A percentile compares a stretch with the other conserved stretches of the same genome.
Conservation (phyloP, 1,140 invertebrate species). For the Battus philenor region DNA sequence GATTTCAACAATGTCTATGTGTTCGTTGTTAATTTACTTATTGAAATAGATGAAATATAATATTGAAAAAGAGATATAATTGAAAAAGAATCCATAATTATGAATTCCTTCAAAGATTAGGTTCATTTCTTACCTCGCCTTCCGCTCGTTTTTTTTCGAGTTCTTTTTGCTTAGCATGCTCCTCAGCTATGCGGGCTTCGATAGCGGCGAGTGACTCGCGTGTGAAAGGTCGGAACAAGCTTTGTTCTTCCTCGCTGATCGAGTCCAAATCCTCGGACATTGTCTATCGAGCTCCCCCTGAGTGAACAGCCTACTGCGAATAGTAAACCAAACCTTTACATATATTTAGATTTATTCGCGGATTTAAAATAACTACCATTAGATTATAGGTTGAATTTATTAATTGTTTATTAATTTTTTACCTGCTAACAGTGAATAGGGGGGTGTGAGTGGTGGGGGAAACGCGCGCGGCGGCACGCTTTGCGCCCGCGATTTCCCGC, state of each 20-base stretch:
- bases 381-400: too few relatives aligned
- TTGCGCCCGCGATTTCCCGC: slow-evolving; percentile 69
- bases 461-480: slow-evolving; percentile 62
- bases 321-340: background rate
- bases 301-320: slow-evolving; percentile 71
- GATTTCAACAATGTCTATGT: background rate
- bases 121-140: slow-evolving; percentile 85
- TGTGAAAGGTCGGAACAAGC: slow-evolving; percentile 98
- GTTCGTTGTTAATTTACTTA: background rate
- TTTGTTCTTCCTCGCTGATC: slow-evolving; percentile 94
- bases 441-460: slow-evolving; percentile 71
- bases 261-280: slow-evolving; percentile 94
- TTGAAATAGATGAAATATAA: background rate
- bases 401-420: too few relatives aligned
- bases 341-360: too few relatives aligned
- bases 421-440: slow-evolving; percentile 77
- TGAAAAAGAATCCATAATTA: too few relatives aligned
- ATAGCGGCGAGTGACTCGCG: slow-evolving; percentile 96
- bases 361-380: too few relatives aligned
- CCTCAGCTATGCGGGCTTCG: slow-evolving; percentile 94
- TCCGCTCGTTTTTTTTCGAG: slow-evolving; percentile 96
- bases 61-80: background rate
- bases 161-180: slow-evolving; percentile 96
- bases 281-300: slow-evolving; percentile 78
- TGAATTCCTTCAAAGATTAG: background rate